Evolutionary conservation across 2,797 vertebrate genomes (phyloP).

Genomic region (Gymnoscopelus braueri): DNA sequence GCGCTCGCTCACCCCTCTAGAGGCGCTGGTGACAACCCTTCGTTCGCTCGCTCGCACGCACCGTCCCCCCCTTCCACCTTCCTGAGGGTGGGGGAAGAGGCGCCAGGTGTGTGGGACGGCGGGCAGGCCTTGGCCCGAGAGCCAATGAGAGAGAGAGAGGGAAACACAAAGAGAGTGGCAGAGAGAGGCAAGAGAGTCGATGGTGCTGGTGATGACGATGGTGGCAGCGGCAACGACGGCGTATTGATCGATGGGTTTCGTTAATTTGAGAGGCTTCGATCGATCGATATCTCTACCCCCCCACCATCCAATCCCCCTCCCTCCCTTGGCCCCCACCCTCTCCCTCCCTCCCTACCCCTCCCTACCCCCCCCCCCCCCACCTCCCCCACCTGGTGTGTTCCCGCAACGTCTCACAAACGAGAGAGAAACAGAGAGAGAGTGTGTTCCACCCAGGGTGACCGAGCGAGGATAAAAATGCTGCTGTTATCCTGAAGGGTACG

Average conservation of each 20-base stretch:
- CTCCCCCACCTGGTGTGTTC: slow-evolving; percentile 66
- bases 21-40: slow-evolving; percentile 73
- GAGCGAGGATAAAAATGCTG: slow-evolving; percentile 92
- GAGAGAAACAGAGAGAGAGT: slow-evolving; percentile 15
- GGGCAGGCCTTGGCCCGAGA: slow-evolving; percentile 77
- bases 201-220: slow-evolving; percentile 51
- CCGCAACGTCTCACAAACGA: slow-evolving; percentile 72
- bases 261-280: slow-evolving; percentile 84
- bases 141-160: slow-evolving; percentile 81
- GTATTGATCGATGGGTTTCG: slow-evolving; percentile 83
- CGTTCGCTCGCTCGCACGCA: slow-evolving; percentile 73
- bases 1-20: slow-evolving; percentile 77
- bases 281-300: slow-evolving; percentile 72
- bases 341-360: background rate
- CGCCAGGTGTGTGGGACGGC: slow-evolving; percentile 72
- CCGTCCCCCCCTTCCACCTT: slow-evolving; percentile 35
- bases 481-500: slow-evolving; percentile 87
- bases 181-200: slow-evolving; percentile 56
- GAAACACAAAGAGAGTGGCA: slow-evolving; percentile 52
- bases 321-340: slow-evolving; percentile 33
- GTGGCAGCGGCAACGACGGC: slow-evolving; percentile 35
- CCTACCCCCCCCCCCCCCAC: slow-evolving; percentile 7
- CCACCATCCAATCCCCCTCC: too few relatives aligned
- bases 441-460: slow-evolving; percentile 84
- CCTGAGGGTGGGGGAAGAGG: slow-evolving; percentile 48